Base-by-base conservation (phyloP, 2,888 invertebrate genomes). In the Petrolisthes cinctipes region DNA sequence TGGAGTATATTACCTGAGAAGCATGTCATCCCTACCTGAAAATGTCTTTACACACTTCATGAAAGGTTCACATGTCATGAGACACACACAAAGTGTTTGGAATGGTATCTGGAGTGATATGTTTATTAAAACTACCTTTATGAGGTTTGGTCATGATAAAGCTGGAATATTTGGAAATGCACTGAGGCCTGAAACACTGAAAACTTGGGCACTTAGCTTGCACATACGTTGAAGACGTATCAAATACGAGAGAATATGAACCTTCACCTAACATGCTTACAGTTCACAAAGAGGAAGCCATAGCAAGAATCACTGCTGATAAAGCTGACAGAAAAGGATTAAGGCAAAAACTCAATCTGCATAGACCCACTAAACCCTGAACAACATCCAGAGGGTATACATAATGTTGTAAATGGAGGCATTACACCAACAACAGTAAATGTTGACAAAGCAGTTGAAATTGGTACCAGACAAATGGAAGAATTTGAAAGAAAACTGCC, bases 151-250 rank as follows among this genome's bases (percentile, higher is more conserved):
- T n/a, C 73, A 73, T 73, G 4, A n/a, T 11, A 73, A 73, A n/a
- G n/a, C 73, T 73, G 73, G 73, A 11, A 73, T 73, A 73, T 73
- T 83, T 61, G 83, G 71, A 71, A 83, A 83, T 75, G 56, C 73
- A 73, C 56, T 83, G 83, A 83, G 73, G 75, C 73, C 83, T 83
- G 56, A 83, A 83, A 71, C 75, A 9, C 83, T 73, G 73, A 83
- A 83, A 37, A 75, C 83, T 56, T 83, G 73, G 73, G 54, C 83
- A 71, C 71, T 71, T 71, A 71, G 71, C n/a, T n/a, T 71, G 71
- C 71, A 71, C n/a, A 5, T 71, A 9, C 14, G 71, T 71, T 71
- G 71, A 71, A 71, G 71, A 71, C n/a, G n/a, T 71, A 71, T 71
- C 71, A 7, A 71, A 71, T n/a, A 71, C n/a, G 71, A 11, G 73